Conservation (phyloP, 2,888 invertebrate genomes). For the Pachydiplax longipennis region DNA sequence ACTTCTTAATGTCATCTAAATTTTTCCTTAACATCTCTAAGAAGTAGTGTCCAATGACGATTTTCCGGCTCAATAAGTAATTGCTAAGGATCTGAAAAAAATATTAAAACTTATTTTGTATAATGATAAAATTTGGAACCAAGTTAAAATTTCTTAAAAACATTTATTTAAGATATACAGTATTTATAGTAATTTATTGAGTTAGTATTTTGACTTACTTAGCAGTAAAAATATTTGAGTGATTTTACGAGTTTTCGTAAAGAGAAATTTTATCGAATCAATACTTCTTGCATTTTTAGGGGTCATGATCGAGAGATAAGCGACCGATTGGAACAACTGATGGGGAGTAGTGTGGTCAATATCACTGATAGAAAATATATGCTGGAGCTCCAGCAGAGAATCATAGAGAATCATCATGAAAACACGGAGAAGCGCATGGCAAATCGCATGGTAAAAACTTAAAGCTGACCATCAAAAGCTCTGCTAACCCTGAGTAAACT, state of each 20-base stretch:
- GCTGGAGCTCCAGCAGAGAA: constrained; percentile 69
- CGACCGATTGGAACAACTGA: constrained; percentile 71
- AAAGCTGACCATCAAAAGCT: neutral
- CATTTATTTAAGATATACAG: too few species aligned
- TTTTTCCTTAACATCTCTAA: too few species aligned
- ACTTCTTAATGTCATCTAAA: too few species aligned
- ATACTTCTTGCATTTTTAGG: constrained; percentile 57
- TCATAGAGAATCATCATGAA: constrained; percentile 70
- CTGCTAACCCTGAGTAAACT: neutral
- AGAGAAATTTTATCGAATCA: neutral
- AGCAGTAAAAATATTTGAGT: too few species aligned
- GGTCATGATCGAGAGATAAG: constrained; percentile 71
- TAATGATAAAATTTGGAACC: too few species aligned
- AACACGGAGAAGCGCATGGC: constrained; percentile 69
- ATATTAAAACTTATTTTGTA: too few species aligned
- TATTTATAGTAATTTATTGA: too few species aligned
- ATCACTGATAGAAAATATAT: constrained; percentile 74
- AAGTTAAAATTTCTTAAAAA: too few species aligned
- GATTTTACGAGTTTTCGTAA: neutral
- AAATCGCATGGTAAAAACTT: neutral
- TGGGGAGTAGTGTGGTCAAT: constrained; percentile 73
- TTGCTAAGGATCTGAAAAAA: too few species aligned
- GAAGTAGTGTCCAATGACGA: too few species aligned
- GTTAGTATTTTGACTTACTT: too few species aligned
- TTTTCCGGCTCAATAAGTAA: too few species aligned